Evolutionary conservation across 2,888 invertebrate genomes (phyloP), one percentile per base, ranked within the genome.

Genomic region (Frankliniella intonsa): DNA sequence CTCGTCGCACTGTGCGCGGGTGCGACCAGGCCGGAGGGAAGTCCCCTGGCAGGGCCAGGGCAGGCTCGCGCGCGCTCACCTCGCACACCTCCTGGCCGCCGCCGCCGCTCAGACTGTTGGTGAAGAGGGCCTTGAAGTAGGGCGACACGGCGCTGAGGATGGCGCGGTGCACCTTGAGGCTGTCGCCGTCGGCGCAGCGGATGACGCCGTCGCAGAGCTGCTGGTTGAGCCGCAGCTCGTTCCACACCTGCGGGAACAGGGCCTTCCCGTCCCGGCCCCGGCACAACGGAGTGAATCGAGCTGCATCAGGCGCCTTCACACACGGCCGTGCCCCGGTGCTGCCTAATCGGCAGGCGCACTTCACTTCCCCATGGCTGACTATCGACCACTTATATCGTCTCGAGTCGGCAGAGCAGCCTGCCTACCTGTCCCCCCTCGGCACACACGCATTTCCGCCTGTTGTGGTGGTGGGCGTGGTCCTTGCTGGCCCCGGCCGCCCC

Each of bases 171-270:
- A 93, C 90, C 84, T 90, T 89, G 86, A 93, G 92, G 81, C 90
- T 88, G 86, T 89, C 89, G 85, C 91, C 91, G 85, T 91, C 92
- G 83, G 89, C 90, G 87, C 93, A 92, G 84, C 90, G 89, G 82
- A 94, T 91, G 27, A 90, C 88, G 27, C 93, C 94, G 88, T 94
- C 94, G 88, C 93, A 94, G 81, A 92, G 89, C 86, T 92, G 92
- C 85, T 90, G 90, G 86, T 90, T 92, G 83, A 89, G 89, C 85
- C 93, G 83, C 19, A 84, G 81, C 14, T 84, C 84, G 79, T 82
- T 80, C 83, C 83, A 83, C 69, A 76, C 69, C 25, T 76, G 69
- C 2, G 69, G 69, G 69, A 76, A 76, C 25, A 25, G 69, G 11
- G 69, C 69, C 69, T 69, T 19, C n/a, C 19, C 69, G 69, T 9